Base-by-base conservation (phyloP, 2,888 invertebrate genomes). In the Hipparchia semele region DNA sequence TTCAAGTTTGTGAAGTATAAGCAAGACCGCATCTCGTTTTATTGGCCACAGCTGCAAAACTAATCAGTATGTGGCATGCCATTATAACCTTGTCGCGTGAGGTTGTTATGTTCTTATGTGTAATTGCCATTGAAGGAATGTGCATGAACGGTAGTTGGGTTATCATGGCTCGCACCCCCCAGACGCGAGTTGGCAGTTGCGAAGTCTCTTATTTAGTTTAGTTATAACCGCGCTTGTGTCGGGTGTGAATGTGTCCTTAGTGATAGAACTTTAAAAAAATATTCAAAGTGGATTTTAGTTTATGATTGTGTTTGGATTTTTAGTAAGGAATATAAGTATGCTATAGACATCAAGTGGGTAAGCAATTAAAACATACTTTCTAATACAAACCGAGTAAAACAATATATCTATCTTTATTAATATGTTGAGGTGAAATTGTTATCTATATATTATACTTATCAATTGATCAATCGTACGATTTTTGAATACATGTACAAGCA, bases 211-310 rank as follows among this genome's bases (percentile, higher is more conserved):
- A 39, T 39, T 39, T 39, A 4, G 46, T 4, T 87, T 80, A 81
- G 92, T 92, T 80, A 79, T 87, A 86, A 86, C 84, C 88, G 89
- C 83, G 87, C 83, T 83, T 80, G 86, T 83, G 82, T 81, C 81
- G 83, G 79, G 81, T 82, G 81, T 82, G 81, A 88, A 89, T 91
- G 91, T 84, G 86, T 84, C 77, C 54, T 68, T 6, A 7, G 54
- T n/a, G 6, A 60, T 9, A 13, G 9, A 23, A n/a, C 12, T n/a
- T n/a, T 62, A 39, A 39, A 39, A 39, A 39, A 39, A 39, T 58
- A 51, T 54, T 54, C 58, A 62, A 46, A 73, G 64, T 73, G 59
- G 8, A 59, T 49, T 46, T 8, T 23, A 51, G 23, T 23, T 46
- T 7, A 23, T 39, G 39, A 39, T 1, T 39, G 39, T 39, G 39